Conservation (phyloP, 2,888 invertebrate species). For the Pharmacophagus antenor region DNA sequence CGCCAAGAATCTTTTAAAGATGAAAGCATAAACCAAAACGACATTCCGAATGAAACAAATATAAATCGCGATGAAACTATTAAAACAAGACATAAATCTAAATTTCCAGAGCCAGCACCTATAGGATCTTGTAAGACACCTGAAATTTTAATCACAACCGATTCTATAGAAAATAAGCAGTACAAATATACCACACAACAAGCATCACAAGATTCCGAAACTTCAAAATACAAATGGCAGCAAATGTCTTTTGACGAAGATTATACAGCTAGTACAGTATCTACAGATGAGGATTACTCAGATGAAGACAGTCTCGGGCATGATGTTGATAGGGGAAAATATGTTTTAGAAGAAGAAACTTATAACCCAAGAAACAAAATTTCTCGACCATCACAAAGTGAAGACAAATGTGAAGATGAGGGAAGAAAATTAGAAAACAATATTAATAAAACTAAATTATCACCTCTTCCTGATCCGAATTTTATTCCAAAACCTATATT, state of each 20-base stretch:
- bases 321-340: slow-evolving; percentile 54
- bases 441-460: slow-evolving; percentile 80
- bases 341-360: slow-evolving; percentile 80
- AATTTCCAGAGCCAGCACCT: slow-evolving; percentile 33
- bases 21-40: slow-evolving; percentile 41
- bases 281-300: slow-evolving; percentile 71
- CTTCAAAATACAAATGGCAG: slow-evolving; percentile 69
- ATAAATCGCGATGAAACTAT: slow-evolving; percentile 36
- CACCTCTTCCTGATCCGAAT: slow-evolving; percentile 85
- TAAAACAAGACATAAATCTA: slow-evolving; percentile 28
- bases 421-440: slow-evolving; percentile 63
- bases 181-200: slow-evolving; percentile 47
- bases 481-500: slow-evolving; percentile 90
- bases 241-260: slow-evolving; percentile 80
- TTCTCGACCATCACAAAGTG: slow-evolving; percentile 52
- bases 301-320: slow-evolving; percentile 64
- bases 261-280: slow-evolving; percentile 83
- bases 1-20: slow-evolving; percentile 43
- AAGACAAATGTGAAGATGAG: slow-evolving; percentile 69
- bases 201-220: slow-evolving; percentile 53
- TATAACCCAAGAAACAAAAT: slow-evolving; percentile 84
- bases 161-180: slow-evolving; percentile 52
- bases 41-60: slow-evolving; percentile 61
- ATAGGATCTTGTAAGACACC: slow-evolving; percentile 41
- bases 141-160: slow-evolving; percentile 59